Base-by-base conservation (phyloP, 2,888 invertebrate genomes). In the Dermolepida albohirtum region DNA sequence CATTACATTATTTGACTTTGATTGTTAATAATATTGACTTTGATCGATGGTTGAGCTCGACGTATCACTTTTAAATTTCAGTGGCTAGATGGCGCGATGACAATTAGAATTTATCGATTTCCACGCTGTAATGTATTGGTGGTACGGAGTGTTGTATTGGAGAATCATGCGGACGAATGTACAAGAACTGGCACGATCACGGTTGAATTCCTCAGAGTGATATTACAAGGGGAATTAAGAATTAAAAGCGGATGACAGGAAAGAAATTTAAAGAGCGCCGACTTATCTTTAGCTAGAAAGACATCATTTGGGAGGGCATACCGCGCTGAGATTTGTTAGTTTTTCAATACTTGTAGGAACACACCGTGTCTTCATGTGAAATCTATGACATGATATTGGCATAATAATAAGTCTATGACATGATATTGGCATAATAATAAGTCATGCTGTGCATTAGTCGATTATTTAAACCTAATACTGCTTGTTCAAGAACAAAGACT, bases 1-100 rank as follows among this genome's bases (percentile, higher is more conserved):
- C 70, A 71, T 72, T 72, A 70, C 73, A 73, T 71, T 74, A 74
- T 76, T 77, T 76, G 82, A 81, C 81, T 82, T 82, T 82, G 83
- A 83, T 83, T 81, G 79, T 82, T 81, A 83, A 81, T 81, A 80
- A 77, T 79, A 80, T 78, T 82, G 83, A 83, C 83, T 79, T 81
- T 83, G 83, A 83, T 83, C 81, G 83, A 83, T 83, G 78, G 79
- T 74, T 74, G 70, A 71, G 62, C 71, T 62, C 67, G 68, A 67
- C 74, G 75, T 75, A 77, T 78, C 78, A 78, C 74, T 71, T 78
- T 77, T 72, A 75, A 73, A 76, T 78, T 77, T 74, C 79, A 77
- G 77, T 75, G 74, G 70, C 50, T 66, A 66, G 66, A 66, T 22
- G 59, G 49, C 59, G 66, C 57, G 47, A 59, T 41, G 41, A 29